Base-by-base conservation (phyloP, 2,888 invertebrate species). In the Arge pagana region DNA sequence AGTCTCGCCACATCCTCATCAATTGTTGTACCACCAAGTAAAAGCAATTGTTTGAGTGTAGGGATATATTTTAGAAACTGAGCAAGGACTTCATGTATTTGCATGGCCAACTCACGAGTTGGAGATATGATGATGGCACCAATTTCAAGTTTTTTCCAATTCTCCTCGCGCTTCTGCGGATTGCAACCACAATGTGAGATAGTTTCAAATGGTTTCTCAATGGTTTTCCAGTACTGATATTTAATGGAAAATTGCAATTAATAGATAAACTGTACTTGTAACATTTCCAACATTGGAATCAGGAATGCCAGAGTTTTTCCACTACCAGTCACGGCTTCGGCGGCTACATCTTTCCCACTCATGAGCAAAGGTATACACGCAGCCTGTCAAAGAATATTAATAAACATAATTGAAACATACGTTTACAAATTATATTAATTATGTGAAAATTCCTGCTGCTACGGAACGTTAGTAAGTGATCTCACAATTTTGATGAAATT, bases 241-340 rank as follows among this genome's bases (percentile, higher is more conserved):
- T 26, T 53, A 15, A 43, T 4, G 2, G 19, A 13, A 42, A n/a
- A 26, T 4, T 23, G 13, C 4, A 39, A 54, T 45, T 26, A 23
- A 30, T 39, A 33, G 19, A 45, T 30, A 48, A 30, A 50, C 16
- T 15, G 23, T 64, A 79, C 79, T 67, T 80, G 78, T 41, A 99
- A 77, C 65, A 95, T 86, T 79, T 98, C 93, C 42, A 99, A 67
- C 66, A 96, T 76, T 0, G 99, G 99, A 35, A 99, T 86, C 8
- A 98, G 79, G 77, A 98, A 99, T 0, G 98, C 96, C 30, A 99
- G 78, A 0, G 98, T 99, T 79, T 99, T 99, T 0, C 99, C 99
- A 58, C 97, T 97, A 3, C 99, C 99, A 1, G 99, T 99, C 0
- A 98, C 94, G 3, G 99, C 98, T 78, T 99, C 97, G 0, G 93